These are phyloP conservation scores for Caenorhabditis auriculariae DNA, from an alignment of 2,888 invertebrate species.

Conservation along the genomic window DNA sequence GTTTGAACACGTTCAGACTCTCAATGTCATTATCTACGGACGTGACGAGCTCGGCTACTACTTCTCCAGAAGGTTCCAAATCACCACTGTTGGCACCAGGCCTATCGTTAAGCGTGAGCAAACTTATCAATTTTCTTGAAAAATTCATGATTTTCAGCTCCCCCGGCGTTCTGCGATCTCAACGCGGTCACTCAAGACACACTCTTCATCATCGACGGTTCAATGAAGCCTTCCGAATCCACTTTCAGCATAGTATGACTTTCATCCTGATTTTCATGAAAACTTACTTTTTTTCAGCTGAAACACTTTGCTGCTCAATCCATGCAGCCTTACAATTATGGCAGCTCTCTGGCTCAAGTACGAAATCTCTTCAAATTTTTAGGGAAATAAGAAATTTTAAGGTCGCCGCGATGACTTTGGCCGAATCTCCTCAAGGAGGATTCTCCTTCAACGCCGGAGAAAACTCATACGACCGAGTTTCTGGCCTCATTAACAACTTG, in stretches of 20 bases:
- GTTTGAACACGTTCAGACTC: no score
- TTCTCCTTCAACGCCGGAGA: constrained; percentile 34
- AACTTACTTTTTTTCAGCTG: constrained; percentile 13
- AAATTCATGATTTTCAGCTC: constrained; percentile 20
- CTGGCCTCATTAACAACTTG: constrained; percentile 12
- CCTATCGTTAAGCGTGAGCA: constrained; percentile 30
- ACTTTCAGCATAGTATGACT: constrained; percentile 15
- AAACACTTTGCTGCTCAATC: constrained; percentile 17
- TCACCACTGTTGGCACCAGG: constrained; percentile 26
- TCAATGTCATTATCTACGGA: constrained; percentile 42
- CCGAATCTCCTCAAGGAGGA: constrained; percentile 23
- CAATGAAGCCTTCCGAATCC: constrained; percentile 12
- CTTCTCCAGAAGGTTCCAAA: constrained; percentile 42
- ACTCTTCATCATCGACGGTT: constrained; percentile 46
- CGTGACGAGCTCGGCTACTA: constrained; percentile 34
- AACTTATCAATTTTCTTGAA: no score
- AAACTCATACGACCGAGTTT: constrained; percentile 15
- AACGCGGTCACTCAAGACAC: constrained; percentile 36
- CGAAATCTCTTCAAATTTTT: neutral
- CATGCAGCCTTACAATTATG: constrained; percentile 20
- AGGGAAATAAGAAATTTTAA: constrained; percentile 2
- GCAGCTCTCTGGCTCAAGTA: constrained; percentile 11
- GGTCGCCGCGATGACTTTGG: constrained; percentile 24
- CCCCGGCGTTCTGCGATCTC: constrained; percentile 40
- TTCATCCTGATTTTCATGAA: neutral